Percentiles rank a stretch among this genome's conserved stretches.
Evolutionary conservation across 2,113 vertebrate species (phyloP).

Genomic region (Leucopsar rothschildi): DNA sequence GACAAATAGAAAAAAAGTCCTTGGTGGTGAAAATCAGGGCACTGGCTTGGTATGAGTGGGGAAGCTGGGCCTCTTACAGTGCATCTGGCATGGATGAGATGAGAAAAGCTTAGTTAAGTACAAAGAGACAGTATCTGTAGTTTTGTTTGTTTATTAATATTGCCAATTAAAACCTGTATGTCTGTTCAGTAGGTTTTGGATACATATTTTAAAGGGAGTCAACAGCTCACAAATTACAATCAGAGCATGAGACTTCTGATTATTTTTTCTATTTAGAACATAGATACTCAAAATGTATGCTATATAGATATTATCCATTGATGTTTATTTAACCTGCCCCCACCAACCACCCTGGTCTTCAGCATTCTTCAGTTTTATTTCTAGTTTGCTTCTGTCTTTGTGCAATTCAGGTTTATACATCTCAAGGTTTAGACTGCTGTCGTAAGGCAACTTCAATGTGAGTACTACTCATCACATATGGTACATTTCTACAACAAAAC

Average conservation of each 20-base stretch:
- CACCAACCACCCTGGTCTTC: neutral
- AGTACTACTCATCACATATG: neutral
- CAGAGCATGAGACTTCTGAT: neutral
- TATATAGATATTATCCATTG: neutral
- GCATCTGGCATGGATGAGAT: neutral
- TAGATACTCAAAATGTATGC: neutral
- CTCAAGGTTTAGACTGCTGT: neutral
- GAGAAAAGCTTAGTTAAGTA: neutral
- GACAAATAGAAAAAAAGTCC: neutral
- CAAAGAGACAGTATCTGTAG: neutral
- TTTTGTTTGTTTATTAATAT: constrained; percentile 25
- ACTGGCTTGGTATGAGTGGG: neutral
- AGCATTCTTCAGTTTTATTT: neutral
- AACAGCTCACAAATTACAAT: neutral
- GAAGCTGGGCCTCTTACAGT: neutral
- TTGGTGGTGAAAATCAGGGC: neutral
- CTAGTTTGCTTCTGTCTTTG: neutral
- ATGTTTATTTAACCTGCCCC: neutral
- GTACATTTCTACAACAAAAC: neutral
- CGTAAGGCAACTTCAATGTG: neutral
- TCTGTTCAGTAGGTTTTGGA: neutral
- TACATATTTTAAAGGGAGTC: neutral
- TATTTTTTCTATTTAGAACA: neutral
- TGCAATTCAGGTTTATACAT: neutral
- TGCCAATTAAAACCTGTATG: neutral